Base-by-base conservation (phyloP, 2,113 vertebrate genomes). In the Campylomormyrus tamandua region DNA sequence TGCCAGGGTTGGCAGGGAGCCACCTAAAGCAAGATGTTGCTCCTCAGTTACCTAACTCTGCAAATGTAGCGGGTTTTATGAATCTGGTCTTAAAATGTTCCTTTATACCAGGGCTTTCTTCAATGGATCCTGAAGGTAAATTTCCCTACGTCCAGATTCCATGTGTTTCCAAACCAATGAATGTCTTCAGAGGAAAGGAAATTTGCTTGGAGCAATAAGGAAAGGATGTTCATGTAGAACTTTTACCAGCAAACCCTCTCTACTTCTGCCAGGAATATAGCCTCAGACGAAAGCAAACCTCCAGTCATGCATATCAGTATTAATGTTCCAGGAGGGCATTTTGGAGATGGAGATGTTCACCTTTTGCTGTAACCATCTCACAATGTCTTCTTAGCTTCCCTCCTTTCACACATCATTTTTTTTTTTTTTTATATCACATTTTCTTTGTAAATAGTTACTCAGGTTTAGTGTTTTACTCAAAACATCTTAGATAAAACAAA, bases 1-100 rank as follows among this genome's bases (percentile, higher is more conserved):
- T 91, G 93, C 93, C 93, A 93, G 93, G 91, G 89, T 94, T 95
- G 95, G 94, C 93, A 46, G 74, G 0, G 87, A 90, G 94, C 94
- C 95, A 94, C 92, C 50, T 87, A 80, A 90, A 88, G 92, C 93
- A 93, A 92, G 92, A 93, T 93, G 94, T 92, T 93, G 93, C 95
- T 93, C 92, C 93, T 84, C 92, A 90, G 92, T 91, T 93, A 92
- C 92, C 92, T 90, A 88, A 46, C 94, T 95, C 83, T 70, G 56
- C 62, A 89, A 88, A 88, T 52, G 56, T 91, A 80, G 56, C 9
- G 62, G 92, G 92, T 93, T 94, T 91, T 93, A 93, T 90, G 91
- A 92, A 93, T 95, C 92, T 92, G 93, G 52, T 42, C 27, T 53
- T 45, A 31, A 52, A 48, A 48, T 17, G 10, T 87, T 13, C 49